phyloP scores from a whole-genome alignment of 1,140 invertebrate genomes.

The Homarus americanus region DNA sequence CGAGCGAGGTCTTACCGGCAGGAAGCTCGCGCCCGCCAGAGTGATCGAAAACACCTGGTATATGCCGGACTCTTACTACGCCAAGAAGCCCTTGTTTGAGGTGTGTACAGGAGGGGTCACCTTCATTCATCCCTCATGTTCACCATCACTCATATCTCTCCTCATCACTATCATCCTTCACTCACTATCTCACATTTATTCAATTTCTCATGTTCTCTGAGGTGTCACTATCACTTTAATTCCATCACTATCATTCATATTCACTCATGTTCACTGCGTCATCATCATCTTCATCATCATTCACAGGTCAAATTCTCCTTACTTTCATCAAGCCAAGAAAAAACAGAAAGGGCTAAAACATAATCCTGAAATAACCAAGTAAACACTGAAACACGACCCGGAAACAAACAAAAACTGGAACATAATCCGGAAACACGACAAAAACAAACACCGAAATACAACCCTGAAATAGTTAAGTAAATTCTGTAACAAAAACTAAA shows the following conservation, averaged over 20 bases:
- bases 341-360: too few relatives aligned
- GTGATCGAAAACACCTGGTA: constrained; percentile 74
- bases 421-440: too few relatives aligned
- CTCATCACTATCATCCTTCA: not conserved
- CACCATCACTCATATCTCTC: not conserved
- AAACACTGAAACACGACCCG: not conserved
- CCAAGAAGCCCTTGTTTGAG: constrained; percentile 51
- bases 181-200: too few relatives aligned
- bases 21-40: constrained; percentile 79
- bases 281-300: not conserved
- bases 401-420: too few relatives aligned
- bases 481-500: too few relatives aligned
- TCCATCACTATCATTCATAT: not conserved
- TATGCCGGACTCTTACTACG: constrained; percentile 69
- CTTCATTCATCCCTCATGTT: not conserved
- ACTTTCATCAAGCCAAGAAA: not conserved
- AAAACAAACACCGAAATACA: too few relatives aligned
- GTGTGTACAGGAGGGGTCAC: constrained; percentile 34
- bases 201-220: too few relatives aligned
- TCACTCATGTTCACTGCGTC: not conserved
- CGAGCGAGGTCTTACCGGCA: constrained; percentile 78
- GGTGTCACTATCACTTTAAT: not conserved
- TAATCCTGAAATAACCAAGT: too few relatives aligned
- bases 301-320: too few relatives aligned
- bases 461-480: too few relatives aligned